A percentile compares a stretch with the other conserved stretches of the same genome.
These are phyloP conservation scores for Fulica atra DNA, from an alignment of 2,113 vertebrate genomes.

Conservation along the genomic window DNA sequence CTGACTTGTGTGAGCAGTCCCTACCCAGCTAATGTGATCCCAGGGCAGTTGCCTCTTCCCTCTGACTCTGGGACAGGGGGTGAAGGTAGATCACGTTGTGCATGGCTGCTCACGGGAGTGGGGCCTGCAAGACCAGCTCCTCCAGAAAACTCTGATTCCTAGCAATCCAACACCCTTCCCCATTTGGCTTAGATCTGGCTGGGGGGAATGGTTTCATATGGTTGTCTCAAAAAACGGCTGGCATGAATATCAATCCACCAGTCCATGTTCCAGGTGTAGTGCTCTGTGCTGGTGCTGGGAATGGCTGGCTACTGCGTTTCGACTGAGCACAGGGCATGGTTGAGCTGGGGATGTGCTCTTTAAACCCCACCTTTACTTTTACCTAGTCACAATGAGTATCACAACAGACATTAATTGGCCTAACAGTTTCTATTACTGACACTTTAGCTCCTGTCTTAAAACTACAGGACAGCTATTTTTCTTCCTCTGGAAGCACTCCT, in stretches of 20 bases:
- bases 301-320: rapidly evolving
- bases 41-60: neutral
- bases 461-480: neutral
- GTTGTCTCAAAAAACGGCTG: neutral
- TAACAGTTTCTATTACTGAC: neutral
- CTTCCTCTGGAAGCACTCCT: neutral
- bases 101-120: neutral
- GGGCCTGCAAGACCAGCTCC: neutral
- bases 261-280: neutral
- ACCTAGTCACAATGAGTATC: neutral
- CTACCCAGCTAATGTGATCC: neutral
- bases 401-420: neutral
- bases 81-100: neutral
- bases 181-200: neutral
- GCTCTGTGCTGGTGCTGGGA: neutral
- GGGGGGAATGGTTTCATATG: rapidly evolving
- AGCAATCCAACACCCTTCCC: neutral
- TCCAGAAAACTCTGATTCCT: neutral
- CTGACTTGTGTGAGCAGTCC: neutral
- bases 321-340: neutral
- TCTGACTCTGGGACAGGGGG: neutral
- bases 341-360: neutral
- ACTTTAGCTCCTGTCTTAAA: neutral
- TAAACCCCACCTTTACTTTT: neutral
- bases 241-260: neutral